Percentiles rank a stretch among this genome's conserved stretches.
Evolutionary conservation across 1,140 invertebrate genomes (phyloP).

Genomic region (Nasonia giraulti): DNA sequence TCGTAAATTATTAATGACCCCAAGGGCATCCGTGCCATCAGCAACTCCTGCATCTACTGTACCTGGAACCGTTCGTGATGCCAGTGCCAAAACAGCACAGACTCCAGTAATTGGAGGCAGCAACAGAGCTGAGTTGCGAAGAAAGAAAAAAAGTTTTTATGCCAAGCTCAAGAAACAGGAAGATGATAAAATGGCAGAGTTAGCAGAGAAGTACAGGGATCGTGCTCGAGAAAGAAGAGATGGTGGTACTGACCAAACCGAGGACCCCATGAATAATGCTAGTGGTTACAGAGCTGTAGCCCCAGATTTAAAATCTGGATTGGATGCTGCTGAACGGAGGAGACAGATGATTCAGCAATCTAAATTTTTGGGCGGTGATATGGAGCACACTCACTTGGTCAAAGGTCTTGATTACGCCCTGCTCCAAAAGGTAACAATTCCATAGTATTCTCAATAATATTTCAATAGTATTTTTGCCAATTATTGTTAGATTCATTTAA

Average conservation of each 20-base stretch:
- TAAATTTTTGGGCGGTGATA: slow-evolving; percentile 99
- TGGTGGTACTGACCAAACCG: slow-evolving; percentile 88
- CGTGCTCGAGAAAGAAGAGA: slow-evolving; percentile 95
- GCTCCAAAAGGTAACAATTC: slow-evolving; percentile 90
- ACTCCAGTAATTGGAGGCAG: slow-evolving; percentile 71
- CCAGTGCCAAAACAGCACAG: slow-evolving; percentile 76
- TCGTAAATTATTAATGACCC: slow-evolving; percentile 95
- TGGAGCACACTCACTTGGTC: slow-evolving; percentile 99
- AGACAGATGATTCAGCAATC: slow-evolving; percentile 98
- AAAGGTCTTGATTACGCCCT: slow-evolving; percentile 99
- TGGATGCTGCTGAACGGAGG: slow-evolving; percentile 96
- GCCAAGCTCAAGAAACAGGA: slow-evolving; percentile 96
- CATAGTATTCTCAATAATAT: background rate
- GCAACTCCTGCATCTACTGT: slow-evolving; percentile 70
- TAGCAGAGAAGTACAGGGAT: slow-evolving; percentile 96
- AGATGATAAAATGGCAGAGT: slow-evolving; percentile 94
- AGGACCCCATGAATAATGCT: slow-evolving; percentile 90
- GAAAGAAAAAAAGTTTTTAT: slow-evolving; percentile 94
- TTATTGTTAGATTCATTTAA: background rate
- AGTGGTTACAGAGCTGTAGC: slow-evolving; percentile 96
- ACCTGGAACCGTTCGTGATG: slow-evolving; percentile 76
- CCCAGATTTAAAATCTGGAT: slow-evolving; percentile 93
- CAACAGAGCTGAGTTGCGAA: slow-evolving; percentile 81
- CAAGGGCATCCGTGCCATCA: slow-evolving; percentile 81
- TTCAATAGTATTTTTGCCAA: slow-evolving; percentile 19